Evolutionary conservation across 2,888 invertebrate species (phyloP).

Genomic region (Dastarcus helophoroides): DNA sequence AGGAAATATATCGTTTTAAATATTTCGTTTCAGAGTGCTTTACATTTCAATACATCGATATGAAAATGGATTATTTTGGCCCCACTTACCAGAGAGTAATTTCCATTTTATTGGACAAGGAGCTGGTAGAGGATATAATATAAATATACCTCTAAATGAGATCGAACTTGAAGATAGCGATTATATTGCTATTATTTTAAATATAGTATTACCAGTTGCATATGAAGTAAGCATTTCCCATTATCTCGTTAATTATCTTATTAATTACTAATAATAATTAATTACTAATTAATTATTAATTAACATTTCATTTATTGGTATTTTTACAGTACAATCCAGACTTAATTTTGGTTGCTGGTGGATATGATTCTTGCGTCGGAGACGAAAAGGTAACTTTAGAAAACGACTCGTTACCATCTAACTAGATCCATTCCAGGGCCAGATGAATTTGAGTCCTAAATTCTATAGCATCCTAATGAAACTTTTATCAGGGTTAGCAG

Average conservation of each 20-base stretch:
- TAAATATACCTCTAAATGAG: slow-evolving; percentile 3
- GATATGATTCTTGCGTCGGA: background rate
- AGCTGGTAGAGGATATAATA: slow-evolving; percentile 4
- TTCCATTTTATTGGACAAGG: background rate
- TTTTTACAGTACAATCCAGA: background rate
- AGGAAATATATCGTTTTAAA: too few relatives aligned
- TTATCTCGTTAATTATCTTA: too few relatives aligned
- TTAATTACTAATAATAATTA: background rate
- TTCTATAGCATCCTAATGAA: background rate
- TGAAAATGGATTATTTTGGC: slow-evolving; percentile 2
- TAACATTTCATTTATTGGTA: background rate
- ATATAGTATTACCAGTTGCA: slow-evolving; percentile 1
- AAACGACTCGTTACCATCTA: too few relatives aligned
- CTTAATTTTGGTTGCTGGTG: slow-evolving; percentile 1
- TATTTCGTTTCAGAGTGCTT: slow-evolving; percentile 1
- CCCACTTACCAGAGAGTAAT: background rate
- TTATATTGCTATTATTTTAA: background rate
- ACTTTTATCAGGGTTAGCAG: background rate
- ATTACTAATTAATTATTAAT: background rate
- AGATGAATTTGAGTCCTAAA: background rate
- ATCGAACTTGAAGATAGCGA: background rate
- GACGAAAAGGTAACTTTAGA: slow-evolving; percentile 2
- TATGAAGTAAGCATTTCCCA: too few relatives aligned
- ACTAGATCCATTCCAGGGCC: background rate
- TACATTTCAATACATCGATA: slow-evolving; percentile 4